A percentile compares a stretch with the other conserved stretches of the same genome.
These are phyloP conservation scores for Eudyptes chrysolophus DNA, from an alignment of 2,113 vertebrate species.

Conservation along the genomic window DNA sequence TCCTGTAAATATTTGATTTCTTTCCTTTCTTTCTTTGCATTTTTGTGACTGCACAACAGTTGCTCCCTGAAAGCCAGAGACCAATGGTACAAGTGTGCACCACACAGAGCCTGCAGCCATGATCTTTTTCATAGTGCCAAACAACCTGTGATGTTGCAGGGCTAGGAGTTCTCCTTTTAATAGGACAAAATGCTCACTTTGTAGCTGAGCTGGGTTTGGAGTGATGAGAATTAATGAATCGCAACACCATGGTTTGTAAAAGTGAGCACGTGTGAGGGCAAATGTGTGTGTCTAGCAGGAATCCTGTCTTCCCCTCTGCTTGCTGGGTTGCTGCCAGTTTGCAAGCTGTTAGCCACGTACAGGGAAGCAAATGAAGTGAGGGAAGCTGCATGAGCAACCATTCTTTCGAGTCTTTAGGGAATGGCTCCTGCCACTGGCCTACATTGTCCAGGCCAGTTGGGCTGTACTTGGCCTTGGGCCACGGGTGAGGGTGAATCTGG, in stretches of 20 bases:
- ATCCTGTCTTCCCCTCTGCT: not conserved
- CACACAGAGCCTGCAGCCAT: not conserved
- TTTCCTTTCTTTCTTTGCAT: not conserved
- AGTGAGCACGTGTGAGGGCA: not conserved
- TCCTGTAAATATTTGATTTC: constrained; percentile 46
- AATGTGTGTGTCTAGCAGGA: not conserved
- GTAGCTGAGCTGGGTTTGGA: not conserved
- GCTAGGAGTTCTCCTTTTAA: not conserved
- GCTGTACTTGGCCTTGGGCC: not conserved
- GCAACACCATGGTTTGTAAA: not conserved
- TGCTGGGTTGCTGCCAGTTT: constrained; percentile 35
- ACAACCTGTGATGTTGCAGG: not conserved
- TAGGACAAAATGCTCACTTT: not conserved
- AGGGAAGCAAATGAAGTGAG: not conserved
- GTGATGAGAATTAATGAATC: not conserved
- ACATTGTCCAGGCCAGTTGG: not conserved
- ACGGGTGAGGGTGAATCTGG: not conserved
- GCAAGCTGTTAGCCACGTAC: constrained; percentile 17
- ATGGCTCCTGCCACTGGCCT: not conserved
- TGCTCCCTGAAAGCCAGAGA: not conserved
- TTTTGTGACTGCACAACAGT: constrained; percentile 5
- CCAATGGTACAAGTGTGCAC: not conserved
- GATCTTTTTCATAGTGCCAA: not conserved
- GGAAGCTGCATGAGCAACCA: not conserved
- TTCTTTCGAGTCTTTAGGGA: constrained; percentile 11